Base-by-base conservation (phyloP, 2,888 invertebrate genomes). In the Synergus itoensis region DNA sequence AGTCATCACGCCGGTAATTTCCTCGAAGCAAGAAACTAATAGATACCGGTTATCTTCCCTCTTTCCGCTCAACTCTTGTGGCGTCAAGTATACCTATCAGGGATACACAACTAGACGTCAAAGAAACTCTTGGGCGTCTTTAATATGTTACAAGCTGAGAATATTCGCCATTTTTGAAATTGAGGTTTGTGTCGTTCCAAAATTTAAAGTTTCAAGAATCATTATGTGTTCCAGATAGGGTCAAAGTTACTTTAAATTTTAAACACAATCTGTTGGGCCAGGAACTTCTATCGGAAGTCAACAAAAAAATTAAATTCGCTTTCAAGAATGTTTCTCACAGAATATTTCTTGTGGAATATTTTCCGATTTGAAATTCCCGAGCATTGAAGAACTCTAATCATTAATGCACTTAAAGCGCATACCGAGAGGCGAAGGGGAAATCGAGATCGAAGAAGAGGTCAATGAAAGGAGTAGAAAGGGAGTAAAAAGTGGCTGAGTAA, bases 381-480 rank as follows among this genome's bases (percentile, higher is more conserved):
- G 48, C 16, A 48, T 48, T 16, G 62, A 76, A 81, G 78, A 73
- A 73, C 62, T 60, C 78, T 79, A 82, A 82, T 84, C 85, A 86
- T 86, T 86, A 86, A 86, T 86, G 85, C 85, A 85, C 85, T 86
- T 85, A 85, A 82, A 83, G 80, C 83, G 81, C 80, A 80, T 78
- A 80, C 78, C 60, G 48, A 77, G 82, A 77, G 77, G 83, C 77
- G 79, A 81, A 80, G 77, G 82, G 48, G 82, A 81, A 83, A 81
- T 82, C 82, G 81, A 81, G 81, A 79, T 79, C 81, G 81, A 84
- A 81, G 81, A 79, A 80, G 84, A 86, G 88, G 89, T 89, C 88
- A 88, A 87, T 84, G 88, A 84, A 84, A 85, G 85, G 78, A 83
- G 82, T 85, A 82, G 85, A 87, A 87, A 87, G 83, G 81, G 87